Evolutionary conservation across 2,113 vertebrate genomes (phyloP), one percentile per base, ranked within the genome.

Genomic region (Amazona vittata): DNA sequence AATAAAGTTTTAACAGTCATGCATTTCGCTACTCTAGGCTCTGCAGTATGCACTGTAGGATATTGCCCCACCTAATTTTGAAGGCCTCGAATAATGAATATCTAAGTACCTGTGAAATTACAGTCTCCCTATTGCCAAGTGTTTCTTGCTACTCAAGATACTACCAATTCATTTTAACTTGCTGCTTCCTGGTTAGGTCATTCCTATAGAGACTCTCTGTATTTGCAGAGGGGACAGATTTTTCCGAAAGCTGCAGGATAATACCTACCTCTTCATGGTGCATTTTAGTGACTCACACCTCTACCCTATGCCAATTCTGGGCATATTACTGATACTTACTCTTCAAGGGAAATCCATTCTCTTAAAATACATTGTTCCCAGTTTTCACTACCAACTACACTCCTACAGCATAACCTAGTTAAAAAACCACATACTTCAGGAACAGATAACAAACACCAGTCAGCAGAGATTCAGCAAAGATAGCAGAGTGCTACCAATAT

Each of bases 221-320:
- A 44, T 50, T 83, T 94, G 19, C 44, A 93, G 57, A 77, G 21
- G 5, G 68, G 12, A 76, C 0, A 53, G 16, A 46, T 75, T 73
- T 85, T 83, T 83, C 7, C 1, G 26, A 49, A 33, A 83, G 19
- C 6, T 69, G 15, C 22, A 92, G 25, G 25, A 67, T 63, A 77
- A 47, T n/a, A 44, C 22, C 35, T 82, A 46, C 14, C 15, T 62
- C 59, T 74, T 16, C 44, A 92, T 0, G 0, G 6, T 20, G 12
- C 3, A 10, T 25, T 80, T 80, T 44, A 37, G 83, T 33, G 19
- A 67, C n/a, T 73, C 21, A 47, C 53, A 90, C 5, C 35, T 65
- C 53, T 44, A 74, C 26, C 7, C 35, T 77, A 37, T 17, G 28
- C 21, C 24, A 44, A 7, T 71, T 86, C 64, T 43, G 9, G 17